These are phyloP conservation scores for Ashinkailepas kermadecensis DNA, from an alignment of 2,888 invertebrate species.

Conservation along the genomic window DNA sequence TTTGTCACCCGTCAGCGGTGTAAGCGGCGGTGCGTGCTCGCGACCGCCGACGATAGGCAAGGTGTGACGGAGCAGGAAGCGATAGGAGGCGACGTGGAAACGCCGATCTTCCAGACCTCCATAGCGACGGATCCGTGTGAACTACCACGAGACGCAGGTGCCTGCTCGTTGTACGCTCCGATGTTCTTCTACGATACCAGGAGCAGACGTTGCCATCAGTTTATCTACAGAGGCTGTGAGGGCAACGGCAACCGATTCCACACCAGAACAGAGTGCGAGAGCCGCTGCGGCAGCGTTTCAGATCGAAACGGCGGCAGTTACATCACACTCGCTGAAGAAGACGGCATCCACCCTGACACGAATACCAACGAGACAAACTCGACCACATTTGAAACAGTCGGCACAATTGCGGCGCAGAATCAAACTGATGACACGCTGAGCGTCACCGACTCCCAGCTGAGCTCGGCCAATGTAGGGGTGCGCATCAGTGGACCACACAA, in stretches of 20 bases:
- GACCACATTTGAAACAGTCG: too few relatives aligned
- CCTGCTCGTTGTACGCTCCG: conserved; percentile 51
- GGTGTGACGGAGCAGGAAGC: background rate
- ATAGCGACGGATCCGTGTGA: conserved; percentile 58
- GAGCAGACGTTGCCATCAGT: conserved; percentile 66
- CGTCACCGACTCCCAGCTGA: too few relatives aligned
- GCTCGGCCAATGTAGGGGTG: too few relatives aligned
- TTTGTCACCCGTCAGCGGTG: conserved; percentile 48
- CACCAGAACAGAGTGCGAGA: conserved; percentile 58
- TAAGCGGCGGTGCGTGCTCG: too few relatives aligned
- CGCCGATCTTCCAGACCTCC: background rate
- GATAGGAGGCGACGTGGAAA: background rate
- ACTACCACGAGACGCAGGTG: conserved; percentile 56
- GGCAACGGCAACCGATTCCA: conserved; percentile 74
- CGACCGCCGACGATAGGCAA: background rate
- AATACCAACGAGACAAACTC: too few relatives aligned
- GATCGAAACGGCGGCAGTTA: too few relatives aligned
- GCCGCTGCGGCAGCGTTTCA: conserved; percentile 50
- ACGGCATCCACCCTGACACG: too few relatives aligned
- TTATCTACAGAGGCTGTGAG: conserved; percentile 70
- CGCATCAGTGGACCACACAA: too few relatives aligned
- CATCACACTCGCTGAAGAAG: too few relatives aligned
- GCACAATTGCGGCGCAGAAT: too few relatives aligned
- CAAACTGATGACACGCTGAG: too few relatives aligned
- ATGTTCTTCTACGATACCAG: conserved; percentile 65